Evolutionary conservation across 2,797 vertebrate species (phyloP), one percentile per base, ranked within the genome.

Genomic region (Enteromius afrohamiltoni): DNA sequence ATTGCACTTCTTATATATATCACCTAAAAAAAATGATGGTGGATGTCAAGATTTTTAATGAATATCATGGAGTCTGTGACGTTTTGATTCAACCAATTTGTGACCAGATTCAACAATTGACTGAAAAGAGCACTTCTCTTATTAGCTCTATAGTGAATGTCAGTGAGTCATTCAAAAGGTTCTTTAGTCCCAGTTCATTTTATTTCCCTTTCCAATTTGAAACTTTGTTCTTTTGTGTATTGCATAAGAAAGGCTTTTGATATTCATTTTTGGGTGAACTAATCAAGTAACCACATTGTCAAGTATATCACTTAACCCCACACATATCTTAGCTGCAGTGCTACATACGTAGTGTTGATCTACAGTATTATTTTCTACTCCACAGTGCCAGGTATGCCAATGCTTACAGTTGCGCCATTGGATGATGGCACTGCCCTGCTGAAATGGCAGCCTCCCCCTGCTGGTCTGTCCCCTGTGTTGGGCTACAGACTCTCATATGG

Each of bases 401-500:
- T 95, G 5, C 94, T 99, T 80, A 91, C 95, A 87, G 96, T 97
- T 89, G 97, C 95, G 83, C 93, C 95, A 90, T 96, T 95, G 67
- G 95, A 96, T 85, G 95, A 96, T 87, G 95, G 96, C 74, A 97
- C 95, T 0, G 96, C 95, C 88, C 92, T 97, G 84, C 92, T 99
- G 90, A 96, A 97, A 90, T 99, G 98, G 98, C 95, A 95, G 81
- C 94, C 96, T 34, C 95, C 96, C 0, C 90, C 96, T 78, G 95
- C 96, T 88, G 96, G 96, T 16, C 96, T 96, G 77, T 97, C 96
- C 80, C 96, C 96, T 0, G 92, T 98, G 83, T 94, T 96, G 87
- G 98, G 97, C 47, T 99, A 97, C 91, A 96, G 97, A 45, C 95
- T 99, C 80, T 97, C 95, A 85, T 98, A 96, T 78, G 97, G 97